Evolutionary conservation across 2,797 vertebrate species (phyloP).

Genomic region (Scolopax rusticola): DNA sequence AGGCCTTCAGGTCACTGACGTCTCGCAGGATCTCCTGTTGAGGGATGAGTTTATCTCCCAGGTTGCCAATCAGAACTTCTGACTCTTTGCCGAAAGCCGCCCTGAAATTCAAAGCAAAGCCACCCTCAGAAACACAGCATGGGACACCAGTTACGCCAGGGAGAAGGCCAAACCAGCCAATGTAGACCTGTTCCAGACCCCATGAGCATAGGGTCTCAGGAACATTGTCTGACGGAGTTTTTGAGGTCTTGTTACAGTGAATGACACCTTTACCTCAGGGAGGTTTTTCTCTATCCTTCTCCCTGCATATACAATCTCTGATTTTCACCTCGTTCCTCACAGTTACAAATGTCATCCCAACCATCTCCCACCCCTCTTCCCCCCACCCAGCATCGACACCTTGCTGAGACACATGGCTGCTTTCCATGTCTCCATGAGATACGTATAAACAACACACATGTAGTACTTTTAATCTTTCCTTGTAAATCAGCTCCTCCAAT

Average conservation of each 20-base stretch:
- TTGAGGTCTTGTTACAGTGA: not conserved
- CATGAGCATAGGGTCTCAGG: rapidly evolving
- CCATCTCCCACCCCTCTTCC: not conserved
- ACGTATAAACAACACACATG: not conserved
- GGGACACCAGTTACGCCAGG: rapidly evolving
- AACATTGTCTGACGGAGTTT: not conserved
- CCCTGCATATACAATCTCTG: not conserved
- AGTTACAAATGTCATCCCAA: not conserved
- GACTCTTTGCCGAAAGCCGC: conserved; percentile 97
- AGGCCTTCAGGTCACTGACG: conserved; percentile 95
- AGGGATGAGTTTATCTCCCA: conserved; percentile 96
- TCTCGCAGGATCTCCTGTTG: conserved; percentile 94
- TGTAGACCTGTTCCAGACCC: not conserved
- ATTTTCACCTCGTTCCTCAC: not conserved
- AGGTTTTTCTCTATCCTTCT: not conserved
- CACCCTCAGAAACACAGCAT: not conserved
- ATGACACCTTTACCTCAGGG: not conserved
- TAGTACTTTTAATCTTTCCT: conserved; percentile 23
- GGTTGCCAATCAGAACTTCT: conserved; percentile 95
- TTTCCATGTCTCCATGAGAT: not conserved
- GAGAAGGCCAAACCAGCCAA: not conserved
- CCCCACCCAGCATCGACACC: not conserved
- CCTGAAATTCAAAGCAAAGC: conserved; percentile 75
- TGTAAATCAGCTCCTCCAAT: not conserved
- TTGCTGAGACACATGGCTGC: not conserved